Evolutionary conservation across 2,797 vertebrate species (phyloP).

Genomic region (Hydrophis major): DNA sequence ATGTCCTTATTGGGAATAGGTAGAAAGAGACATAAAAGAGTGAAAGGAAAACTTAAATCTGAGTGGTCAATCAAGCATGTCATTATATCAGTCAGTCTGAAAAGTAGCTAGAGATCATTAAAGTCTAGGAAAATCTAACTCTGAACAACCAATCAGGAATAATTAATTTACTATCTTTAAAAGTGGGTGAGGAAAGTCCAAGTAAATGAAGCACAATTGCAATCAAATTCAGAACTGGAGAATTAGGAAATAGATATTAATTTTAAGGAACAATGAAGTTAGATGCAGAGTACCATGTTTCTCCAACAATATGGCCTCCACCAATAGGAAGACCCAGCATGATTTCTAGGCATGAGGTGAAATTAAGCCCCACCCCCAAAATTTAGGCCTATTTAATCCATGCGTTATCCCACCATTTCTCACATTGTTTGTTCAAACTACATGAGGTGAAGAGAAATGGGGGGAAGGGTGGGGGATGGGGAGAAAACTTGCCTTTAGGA

Average conservation of each 20-base stretch:
- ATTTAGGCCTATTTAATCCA: too few relatives aligned
- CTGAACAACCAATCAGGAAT: background rate
- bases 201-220: background rate
- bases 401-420: too few relatives aligned
- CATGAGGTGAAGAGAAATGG: too few relatives aligned
- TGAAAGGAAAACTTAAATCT: background rate
- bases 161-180: background rate
- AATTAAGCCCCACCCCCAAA: too few relatives aligned
- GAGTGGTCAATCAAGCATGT: background rate
- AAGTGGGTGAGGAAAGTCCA: background rate
- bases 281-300: background rate
- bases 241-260: background rate
- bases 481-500: too few relatives aligned
- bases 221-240: background rate
- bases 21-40: background rate
- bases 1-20: background rate
- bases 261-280: background rate
- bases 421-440: too few relatives aligned
- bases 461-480: too few relatives aligned
- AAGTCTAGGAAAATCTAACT: background rate
- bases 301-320: too few relatives aligned
- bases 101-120: background rate
- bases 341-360: too few relatives aligned
- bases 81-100: background rate
- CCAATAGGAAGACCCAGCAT: too few relatives aligned